A percentile compares a stretch with the other conserved stretches of the same genome.
Conservation (phyloP, 2,888 invertebrate species). For the Sepioteuthis lessoniana region DNA sequence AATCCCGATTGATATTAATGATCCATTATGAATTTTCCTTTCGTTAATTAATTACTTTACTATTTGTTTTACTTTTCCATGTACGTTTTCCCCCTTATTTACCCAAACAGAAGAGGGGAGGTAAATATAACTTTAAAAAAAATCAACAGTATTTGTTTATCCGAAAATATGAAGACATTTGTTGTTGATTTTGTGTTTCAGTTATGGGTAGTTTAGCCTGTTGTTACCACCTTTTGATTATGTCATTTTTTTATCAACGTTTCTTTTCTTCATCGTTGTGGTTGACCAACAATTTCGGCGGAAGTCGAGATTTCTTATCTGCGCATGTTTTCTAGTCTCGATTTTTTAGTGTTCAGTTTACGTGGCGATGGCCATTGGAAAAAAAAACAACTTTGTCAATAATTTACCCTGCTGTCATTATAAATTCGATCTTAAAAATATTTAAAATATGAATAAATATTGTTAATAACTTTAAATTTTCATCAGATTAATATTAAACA, state of each 20-base stretch:
- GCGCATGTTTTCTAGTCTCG: conserved; percentile 39
- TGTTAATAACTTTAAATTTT: neutral
- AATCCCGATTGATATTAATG: neutral
- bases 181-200: neutral
- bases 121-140: neutral
- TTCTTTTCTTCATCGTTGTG: neutral
- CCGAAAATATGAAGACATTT: neutral
- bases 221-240: neutral
- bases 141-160: neutral
- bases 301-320: neutral
- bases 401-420: neutral
- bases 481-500: neutral
- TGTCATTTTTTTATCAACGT: neutral
- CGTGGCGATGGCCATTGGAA: neutral
- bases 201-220: neutral
- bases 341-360: neutral
- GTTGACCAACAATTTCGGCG: neutral
- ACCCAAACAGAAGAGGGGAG: neutral
- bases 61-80: neutral
- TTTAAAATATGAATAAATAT: neutral
- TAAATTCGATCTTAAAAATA: neutral
- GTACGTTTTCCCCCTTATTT: neutral
- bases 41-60: neutral
- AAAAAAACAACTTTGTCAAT: neutral
- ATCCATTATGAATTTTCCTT: neutral